phyloP scores from a whole-genome alignment of 2,113 vertebrate genomes.

The Petrocephalus microphthalmus region DNA sequence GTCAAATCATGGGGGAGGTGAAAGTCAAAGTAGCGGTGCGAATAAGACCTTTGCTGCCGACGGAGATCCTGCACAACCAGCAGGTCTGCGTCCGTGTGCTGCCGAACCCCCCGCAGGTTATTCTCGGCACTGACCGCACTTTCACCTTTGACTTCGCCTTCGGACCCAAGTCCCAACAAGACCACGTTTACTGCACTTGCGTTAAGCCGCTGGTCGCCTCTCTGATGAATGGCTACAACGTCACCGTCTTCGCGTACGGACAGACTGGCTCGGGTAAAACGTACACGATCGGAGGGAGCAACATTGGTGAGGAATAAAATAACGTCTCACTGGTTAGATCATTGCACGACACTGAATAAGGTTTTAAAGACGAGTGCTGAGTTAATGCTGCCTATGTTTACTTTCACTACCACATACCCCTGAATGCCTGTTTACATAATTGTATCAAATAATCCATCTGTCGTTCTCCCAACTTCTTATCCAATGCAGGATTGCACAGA shows the following conservation, averaged over 20 bases:
- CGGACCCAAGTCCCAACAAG: slow-evolving; percentile 70
- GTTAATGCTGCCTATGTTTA: neutral
- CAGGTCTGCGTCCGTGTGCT: slow-evolving; percentile 72
- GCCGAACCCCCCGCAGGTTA: slow-evolving; percentile 67
- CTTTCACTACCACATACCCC: neutral
- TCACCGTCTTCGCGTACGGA: slow-evolving; percentile 84
- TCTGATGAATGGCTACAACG: slow-evolving; percentile 76
- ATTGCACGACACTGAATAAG: neutral
- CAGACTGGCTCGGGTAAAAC: slow-evolving; percentile 93
- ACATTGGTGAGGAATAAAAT: slow-evolving; percentile 58
- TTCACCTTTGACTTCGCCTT: slow-evolving; percentile 86
- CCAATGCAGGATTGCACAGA: neutral
- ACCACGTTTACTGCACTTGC: slow-evolving; percentile 73
- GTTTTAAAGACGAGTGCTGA: neutral
- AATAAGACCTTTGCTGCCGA: slow-evolving; percentile 77
- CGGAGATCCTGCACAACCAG: slow-evolving; percentile 74
- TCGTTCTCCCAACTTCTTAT: neutral
- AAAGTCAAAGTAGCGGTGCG: slow-evolving; percentile 79
- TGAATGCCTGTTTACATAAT: neutral
- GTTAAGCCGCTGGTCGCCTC: slow-evolving; percentile 73
- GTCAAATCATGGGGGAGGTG: slow-evolving; percentile 65
- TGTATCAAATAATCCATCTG: neutral
- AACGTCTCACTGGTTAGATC: neutral
- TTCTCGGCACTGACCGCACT: slow-evolving; percentile 68
- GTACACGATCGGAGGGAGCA: slow-evolving; percentile 73